A percentile compares a stretch with the other conserved stretches of the same genome.
Conservation (phyloP, 2,888 invertebrate species). For the Coecobrya sp. region DNA sequence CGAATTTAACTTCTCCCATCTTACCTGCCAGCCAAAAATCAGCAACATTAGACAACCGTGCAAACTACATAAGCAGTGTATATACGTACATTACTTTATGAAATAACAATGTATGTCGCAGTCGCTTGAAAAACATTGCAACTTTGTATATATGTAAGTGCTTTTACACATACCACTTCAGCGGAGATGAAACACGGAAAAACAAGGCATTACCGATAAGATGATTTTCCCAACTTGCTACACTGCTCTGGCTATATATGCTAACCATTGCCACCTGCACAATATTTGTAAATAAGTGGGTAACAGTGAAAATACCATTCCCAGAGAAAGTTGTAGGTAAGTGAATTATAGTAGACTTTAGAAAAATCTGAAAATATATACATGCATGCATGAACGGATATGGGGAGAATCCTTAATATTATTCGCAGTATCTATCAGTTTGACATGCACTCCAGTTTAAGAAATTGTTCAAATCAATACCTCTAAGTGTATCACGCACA, state of each 20-base stretch:
- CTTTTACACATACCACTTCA: background rate
- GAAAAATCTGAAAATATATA: background rate
- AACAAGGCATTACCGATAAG: background rate
- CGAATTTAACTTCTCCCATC: constrained; percentile 11
- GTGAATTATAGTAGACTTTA: background rate
- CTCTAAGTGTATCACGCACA: background rate
- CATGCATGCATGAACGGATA: background rate
- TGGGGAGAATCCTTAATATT: background rate
- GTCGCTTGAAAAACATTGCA: background rate
- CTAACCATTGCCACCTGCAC: background rate
- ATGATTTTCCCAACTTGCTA: background rate
- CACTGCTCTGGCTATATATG: background rate
- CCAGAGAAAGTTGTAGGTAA: background rate
- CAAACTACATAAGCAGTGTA: background rate
- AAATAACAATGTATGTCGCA: background rate
- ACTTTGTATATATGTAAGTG: background rate
- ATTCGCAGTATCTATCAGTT: background rate
- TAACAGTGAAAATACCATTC: background rate
- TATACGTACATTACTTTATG: background rate
- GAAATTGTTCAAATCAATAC: constrained; percentile 39
- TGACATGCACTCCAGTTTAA: background rate
- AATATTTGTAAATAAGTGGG: background rate
- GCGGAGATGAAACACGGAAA: background rate
- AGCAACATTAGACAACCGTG: background rate
- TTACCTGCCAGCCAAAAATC: constrained; percentile 59